These are phyloP conservation scores for Synanthedon tipuliformis DNA, from an alignment of 2,888 invertebrate species.

Conservation along the genomic window DNA sequence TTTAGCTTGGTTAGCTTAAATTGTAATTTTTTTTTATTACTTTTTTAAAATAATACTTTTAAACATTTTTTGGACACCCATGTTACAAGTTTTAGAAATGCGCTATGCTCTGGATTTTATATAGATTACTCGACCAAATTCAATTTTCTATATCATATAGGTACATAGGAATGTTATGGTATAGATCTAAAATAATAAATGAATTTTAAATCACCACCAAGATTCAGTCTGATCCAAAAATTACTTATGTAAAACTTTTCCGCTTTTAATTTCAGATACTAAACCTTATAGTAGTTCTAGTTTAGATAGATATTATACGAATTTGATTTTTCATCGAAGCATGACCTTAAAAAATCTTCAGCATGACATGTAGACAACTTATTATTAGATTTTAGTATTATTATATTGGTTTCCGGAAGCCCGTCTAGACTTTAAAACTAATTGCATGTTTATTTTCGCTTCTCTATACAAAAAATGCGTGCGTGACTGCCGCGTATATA, in stretches of 20 bases:
- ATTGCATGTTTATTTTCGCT: constrained; percentile 53
- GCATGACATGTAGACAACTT: constrained; percentile 49
- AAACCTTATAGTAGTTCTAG: constrained; percentile 42
- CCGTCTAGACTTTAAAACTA: constrained; percentile 21
- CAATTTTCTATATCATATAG: too few species aligned
- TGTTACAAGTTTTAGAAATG: too few species aligned
- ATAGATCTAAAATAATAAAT: too few species aligned
- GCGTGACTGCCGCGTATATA: constrained; percentile 10
- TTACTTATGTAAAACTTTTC: constrained; percentile 22
- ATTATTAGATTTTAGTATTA: constrained; percentile 25
- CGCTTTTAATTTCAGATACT: constrained; percentile 43
- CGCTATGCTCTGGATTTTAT: too few species aligned
- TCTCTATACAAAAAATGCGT: constrained; percentile 22
- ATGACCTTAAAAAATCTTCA: constrained; percentile 41
- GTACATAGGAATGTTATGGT: too few species aligned
- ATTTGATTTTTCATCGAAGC: constrained; percentile 39
- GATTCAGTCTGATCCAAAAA: constrained; percentile 36
- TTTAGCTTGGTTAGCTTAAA: too few species aligned
- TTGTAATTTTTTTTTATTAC: too few species aligned
- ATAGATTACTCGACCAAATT: too few species aligned
- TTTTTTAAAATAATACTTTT: too few species aligned
- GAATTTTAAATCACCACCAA: not conserved
- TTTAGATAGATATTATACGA: constrained; percentile 23
- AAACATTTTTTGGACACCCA: too few species aligned
- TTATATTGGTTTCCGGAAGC: constrained; percentile 16